Evolutionary conservation across 1,140 invertebrate genomes (phyloP).

Genomic region (Polyergus mexicanus): DNA sequence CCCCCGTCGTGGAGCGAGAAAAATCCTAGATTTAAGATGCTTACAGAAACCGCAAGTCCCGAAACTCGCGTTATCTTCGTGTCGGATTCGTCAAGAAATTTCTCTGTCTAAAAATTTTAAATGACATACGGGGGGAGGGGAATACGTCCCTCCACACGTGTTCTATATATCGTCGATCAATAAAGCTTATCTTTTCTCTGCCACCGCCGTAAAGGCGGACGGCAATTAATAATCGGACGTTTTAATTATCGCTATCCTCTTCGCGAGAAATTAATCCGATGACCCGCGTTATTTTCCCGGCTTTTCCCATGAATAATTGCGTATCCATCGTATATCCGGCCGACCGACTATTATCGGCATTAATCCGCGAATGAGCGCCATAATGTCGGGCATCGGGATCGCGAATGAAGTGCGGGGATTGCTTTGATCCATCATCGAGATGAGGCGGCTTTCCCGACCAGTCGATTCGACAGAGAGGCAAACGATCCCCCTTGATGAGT

Average conservation of each 20-base stretch:
- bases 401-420: slow-evolving; percentile 61
- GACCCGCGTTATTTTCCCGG: slow-evolving; percentile 44
- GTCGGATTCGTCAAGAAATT: neutral
- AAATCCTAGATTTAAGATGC: no score
- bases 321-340: slow-evolving; percentile 34
- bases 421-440: slow-evolving; percentile 67
- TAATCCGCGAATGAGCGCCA: slow-evolving; percentile 40
- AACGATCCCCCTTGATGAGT: slow-evolving; percentile 13
- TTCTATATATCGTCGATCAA: slow-evolving; percentile 16
- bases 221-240: slow-evolving; percentile 58
- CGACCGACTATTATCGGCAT: slow-evolving; percentile 48
- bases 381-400: slow-evolving; percentile 48
- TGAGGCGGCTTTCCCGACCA: slow-evolving; percentile 16
- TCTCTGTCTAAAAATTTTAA: neutral
- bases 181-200: neutral
- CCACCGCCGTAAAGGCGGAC: neutral
- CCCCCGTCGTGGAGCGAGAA: neutral
- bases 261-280: slow-evolving; percentile 42
- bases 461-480: slow-evolving; percentile 46
- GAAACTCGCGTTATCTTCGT: neutral
- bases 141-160: neutral
- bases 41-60: neutral
- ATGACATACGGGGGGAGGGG: neutral
- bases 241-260: slow-evolving; percentile 49
- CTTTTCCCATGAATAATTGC: slow-evolving; percentile 51